Evolutionary conservation across 2,797 vertebrate species (phyloP), one percentile per base, ranked within the genome.

Genomic region (Poeciliopsis presidionis): DNA sequence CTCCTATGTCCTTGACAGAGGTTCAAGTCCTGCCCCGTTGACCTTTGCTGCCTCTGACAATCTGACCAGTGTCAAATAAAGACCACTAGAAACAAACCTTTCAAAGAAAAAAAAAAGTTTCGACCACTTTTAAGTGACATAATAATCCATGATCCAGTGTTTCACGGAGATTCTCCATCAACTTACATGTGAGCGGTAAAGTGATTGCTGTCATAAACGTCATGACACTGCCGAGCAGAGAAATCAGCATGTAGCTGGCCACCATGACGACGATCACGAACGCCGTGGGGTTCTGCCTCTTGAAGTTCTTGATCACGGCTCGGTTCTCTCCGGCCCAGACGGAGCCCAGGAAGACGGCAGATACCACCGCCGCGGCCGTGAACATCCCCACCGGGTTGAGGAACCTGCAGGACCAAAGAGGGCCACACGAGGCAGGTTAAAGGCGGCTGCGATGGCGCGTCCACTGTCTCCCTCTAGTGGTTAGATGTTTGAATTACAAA

Each of bases 171-270:
- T 53, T 53, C 0, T 5, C 5, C 0, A 36, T 70, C n/a, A 84
- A 97, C 98, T 97, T 94, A 99, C 98, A 81, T 67, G 97, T 85
- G 76, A 99, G 91, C 77, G 98, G 98, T 81, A 99, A 94, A 0
- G 96, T 97, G 94, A 99, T 96, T 55, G 97, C 97, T 1, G 96
- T 94, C 90, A 97, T 93, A 83, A 99, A 97, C 74, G 98, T 97
- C 96, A 98, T 96, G 84, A 99, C 96, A 0, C 97, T 97, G 5
- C 97, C 97, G 30, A 98, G 95, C 79, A 98, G 90, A n/a, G 96
- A 97, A 72, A 98, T 96, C 82, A 98, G 69, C 72, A 98, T 82
- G 93, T 97, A 98, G 93, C 98, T 98, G 76, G 95, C 94, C 30
- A 96, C 72, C 95, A 99, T 95, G 86, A 98, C 92, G 25, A 87